phyloP scores from a whole-genome alignment of 2,797 vertebrate species.

The Tenualosa ilisha region DNA sequence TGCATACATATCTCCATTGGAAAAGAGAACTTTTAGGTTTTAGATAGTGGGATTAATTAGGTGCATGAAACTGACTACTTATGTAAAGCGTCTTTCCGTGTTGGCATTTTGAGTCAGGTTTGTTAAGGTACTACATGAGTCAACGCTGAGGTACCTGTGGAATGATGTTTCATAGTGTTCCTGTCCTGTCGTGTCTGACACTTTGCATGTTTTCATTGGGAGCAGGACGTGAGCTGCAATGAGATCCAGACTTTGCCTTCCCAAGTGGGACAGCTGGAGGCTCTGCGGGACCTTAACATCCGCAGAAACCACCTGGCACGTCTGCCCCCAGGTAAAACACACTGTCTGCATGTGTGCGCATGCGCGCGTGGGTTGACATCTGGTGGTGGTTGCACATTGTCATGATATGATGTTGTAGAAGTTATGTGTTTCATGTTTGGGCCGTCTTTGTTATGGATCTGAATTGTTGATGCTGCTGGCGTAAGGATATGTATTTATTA shows the following conservation, averaged over 20 bases:
- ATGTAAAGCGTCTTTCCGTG: no score
- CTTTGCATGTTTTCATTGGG: conserved; percentile 25
- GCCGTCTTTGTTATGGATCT: background rate
- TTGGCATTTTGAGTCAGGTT: background rate
- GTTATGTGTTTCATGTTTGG: background rate
- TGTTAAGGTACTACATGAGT: no score
- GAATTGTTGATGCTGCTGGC: background rate
- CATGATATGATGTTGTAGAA: background rate
- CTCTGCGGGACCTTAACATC: conserved; percentile 90
- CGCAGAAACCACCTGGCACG: conserved; percentile 89
- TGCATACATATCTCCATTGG: no score
- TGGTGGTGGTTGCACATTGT: background rate
- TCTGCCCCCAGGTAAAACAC: conserved; percentile 80
- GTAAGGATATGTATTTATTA: background rate
- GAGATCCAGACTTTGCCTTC: conserved; percentile 93
- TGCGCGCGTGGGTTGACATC: background rate
- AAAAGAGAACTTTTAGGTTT: no score
- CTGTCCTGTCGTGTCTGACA: background rate
- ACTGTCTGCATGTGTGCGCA: background rate
- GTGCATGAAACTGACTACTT: no score
- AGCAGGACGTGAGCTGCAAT: conserved; percentile 95
- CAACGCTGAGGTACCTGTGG: background rate
- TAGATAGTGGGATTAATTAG: no score
- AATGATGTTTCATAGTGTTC: background rate
- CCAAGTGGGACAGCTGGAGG: conserved; percentile 87